These are phyloP conservation scores for Epicauta chinensis DNA, from an alignment of 1,140 invertebrate genomes.

Conservation along the genomic window DNA sequence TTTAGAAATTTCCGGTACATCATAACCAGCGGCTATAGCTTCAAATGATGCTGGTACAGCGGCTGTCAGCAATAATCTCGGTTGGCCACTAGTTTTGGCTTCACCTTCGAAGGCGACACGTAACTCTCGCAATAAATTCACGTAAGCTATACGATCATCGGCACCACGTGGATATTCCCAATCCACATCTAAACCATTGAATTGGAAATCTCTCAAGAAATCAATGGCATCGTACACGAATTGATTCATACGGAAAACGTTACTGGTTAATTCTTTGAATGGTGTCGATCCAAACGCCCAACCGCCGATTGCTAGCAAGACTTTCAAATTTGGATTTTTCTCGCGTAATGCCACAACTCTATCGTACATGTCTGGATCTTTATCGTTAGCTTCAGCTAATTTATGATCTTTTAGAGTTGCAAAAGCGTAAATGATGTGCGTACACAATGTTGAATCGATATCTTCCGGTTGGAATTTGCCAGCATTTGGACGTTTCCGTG, in stretches of 20 bases:
- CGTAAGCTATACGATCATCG: conserved; percentile 76
- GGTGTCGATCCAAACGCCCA: conserved; percentile 91
- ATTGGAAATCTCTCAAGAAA: conserved; percentile 84
- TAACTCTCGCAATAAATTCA: conserved; percentile 76
- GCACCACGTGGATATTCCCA: conserved; percentile 93
- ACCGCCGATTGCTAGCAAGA: conserved; percentile 86
- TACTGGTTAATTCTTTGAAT: conserved; percentile 87
- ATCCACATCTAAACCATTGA: conserved; percentile 93
- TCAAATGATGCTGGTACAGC: conserved; percentile 90
- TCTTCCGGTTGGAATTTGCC: conserved; percentile 84
- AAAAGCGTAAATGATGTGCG: conserved; percentile 90
- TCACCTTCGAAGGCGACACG: conserved; percentile 77
- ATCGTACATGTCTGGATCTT: conserved; percentile 79
- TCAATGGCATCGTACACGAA: conserved; percentile 93
- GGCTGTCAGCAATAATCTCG: conserved; percentile 77
- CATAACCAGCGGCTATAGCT: conserved; percentile 88
- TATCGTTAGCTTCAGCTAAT: conserved; percentile 67
- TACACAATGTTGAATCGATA: conserved; percentile 81
- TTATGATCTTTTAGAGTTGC: conserved; percentile 81
- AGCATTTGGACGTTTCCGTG: conserved; percentile 75
- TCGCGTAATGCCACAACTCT: conserved; percentile 76
- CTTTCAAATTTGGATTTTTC: conserved; percentile 85
- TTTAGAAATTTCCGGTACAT: conserved; percentile 89
- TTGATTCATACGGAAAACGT: conserved; percentile 87
- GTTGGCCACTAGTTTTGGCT: conserved; percentile 67